Base-by-base conservation (phyloP, 2,113 vertebrate species). In the Misgurnus mizolepis region DNA sequence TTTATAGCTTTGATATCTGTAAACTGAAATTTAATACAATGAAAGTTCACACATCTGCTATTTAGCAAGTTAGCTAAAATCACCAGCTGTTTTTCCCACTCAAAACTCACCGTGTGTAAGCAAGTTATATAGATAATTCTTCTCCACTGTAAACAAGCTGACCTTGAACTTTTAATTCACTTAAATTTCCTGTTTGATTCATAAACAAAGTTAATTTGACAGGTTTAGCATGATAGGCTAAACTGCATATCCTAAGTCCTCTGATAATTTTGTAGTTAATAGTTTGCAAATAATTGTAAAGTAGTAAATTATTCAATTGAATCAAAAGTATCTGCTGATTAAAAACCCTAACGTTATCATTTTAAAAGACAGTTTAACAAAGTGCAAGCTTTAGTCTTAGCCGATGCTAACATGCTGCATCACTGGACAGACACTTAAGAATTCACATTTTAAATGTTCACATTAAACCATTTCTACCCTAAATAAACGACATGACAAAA, bases 391-490 rank as follows among this genome's bases (percentile, higher is more conserved):
- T 6, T 22, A 22, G 22, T 22, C 6, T 56, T 73, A 45, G 71
- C 71, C 71, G n/a, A 17, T 17, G 68, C 34, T 72, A 56, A 56
- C 53, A 72, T 18, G 70, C 70, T 60, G 39, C 17, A 61, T 73
- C 55, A 70, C 47, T 53, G 50, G 27, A 50, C 9, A 7, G 6
- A n/a, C 15, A 14, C 45, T 47, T 18, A 18, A 22, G 10, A 4
- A 55, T 15, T 34, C 27, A 34, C 27, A 34, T 34, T 14, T 49
- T 14, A 45, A 41, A 45, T 4, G 14, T 22, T 62, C 43, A 64
- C 43, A 75, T 3, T 45, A 7, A 6, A 34, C 62, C 22, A 49
- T 7, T 5, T 3, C 2, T 17, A 2, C 4, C 14, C 41, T 8
- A 10, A 22, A 61, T 47, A 15, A 62, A 55, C 14, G 14, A 0